Percentiles rank a stretch among this genome's conserved stretches.
These are phyloP conservation scores for Sphaeridia pumilis DNA, from an alignment of 2,888 invertebrate genomes.

Conservation along the genomic window DNA sequence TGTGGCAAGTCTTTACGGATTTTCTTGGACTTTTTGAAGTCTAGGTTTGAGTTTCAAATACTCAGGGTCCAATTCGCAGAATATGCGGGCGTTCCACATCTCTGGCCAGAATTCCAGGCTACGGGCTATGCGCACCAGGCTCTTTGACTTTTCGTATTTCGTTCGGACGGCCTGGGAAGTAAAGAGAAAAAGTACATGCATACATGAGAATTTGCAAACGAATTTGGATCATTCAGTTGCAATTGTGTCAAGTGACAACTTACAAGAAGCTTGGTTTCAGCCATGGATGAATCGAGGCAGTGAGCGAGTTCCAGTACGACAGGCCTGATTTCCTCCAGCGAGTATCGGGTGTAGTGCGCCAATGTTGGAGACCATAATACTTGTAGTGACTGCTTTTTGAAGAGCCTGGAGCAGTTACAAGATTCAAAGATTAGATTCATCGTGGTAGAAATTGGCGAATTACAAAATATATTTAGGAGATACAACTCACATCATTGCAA, in stretches of 20 bases:
- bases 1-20: neutral
- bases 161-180: constrained; percentile 47
- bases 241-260: constrained; percentile 27
- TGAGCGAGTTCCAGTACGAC: constrained; percentile 57
- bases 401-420: constrained; percentile 26
- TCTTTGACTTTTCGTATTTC: constrained; percentile 46
- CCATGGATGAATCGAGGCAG: too few relatives aligned
- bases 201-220: neutral
- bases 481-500: constrained; percentile 50
- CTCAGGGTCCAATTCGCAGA: neutral
- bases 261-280: too few relatives aligned
- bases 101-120: neutral
- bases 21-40: neutral
- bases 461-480: neutral
- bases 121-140: constrained; percentile 1
- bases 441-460: neutral
- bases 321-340: constrained; percentile 54
- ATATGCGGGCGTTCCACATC: constrained; percentile 7
- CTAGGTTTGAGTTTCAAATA: neutral
- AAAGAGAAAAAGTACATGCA: neutral
- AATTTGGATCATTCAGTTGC: neutral
- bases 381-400: constrained; percentile 40
- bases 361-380: constrained; percentile 63
- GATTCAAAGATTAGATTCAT: neutral
- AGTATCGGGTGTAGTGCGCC: constrained; percentile 63